These are phyloP conservation scores for Leuciscus idus DNA, from an alignment of 2,113 vertebrate species.

Conservation along the genomic window DNA sequence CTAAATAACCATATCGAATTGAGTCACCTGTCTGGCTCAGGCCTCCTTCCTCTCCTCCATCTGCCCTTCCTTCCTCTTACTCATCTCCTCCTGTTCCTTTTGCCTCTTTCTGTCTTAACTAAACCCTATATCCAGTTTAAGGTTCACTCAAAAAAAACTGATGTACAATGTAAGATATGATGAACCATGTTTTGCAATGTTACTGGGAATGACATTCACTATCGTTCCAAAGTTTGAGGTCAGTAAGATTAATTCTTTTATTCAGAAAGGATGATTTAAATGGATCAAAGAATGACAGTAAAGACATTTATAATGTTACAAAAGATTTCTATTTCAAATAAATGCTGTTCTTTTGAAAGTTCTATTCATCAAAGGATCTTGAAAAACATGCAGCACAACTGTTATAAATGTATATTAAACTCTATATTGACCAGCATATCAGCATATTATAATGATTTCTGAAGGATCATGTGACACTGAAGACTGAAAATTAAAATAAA, in stretches of 20 bases:
- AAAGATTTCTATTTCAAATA: not conserved
- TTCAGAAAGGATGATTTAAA: not conserved
- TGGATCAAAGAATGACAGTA: not conserved
- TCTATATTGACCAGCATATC: not conserved
- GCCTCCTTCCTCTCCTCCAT: constrained; percentile 1
- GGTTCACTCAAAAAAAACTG: not conserved
- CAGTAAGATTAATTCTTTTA: not conserved
- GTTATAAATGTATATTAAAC: not conserved
- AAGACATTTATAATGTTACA: not conserved
- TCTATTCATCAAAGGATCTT: not conserved
- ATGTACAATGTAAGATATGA: not conserved
- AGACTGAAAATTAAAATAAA: not conserved
- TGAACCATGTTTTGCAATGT: not conserved
- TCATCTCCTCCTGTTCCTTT: not conserved
- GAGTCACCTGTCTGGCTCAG: constrained; percentile 21
- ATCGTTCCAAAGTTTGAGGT: not conserved
- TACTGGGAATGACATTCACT: not conserved
- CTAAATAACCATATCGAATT: not conserved
- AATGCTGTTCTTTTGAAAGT: not conserved
- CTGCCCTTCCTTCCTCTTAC: not conserved
- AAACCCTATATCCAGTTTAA: not conserved
- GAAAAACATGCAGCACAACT: not conserved
- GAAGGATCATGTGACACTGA: not conserved
- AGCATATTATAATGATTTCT: not conserved
- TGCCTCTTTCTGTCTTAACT: not conserved